Base-by-base conservation (phyloP, 2,888 invertebrate genomes). In the Gnatocerus cornutus region DNA sequence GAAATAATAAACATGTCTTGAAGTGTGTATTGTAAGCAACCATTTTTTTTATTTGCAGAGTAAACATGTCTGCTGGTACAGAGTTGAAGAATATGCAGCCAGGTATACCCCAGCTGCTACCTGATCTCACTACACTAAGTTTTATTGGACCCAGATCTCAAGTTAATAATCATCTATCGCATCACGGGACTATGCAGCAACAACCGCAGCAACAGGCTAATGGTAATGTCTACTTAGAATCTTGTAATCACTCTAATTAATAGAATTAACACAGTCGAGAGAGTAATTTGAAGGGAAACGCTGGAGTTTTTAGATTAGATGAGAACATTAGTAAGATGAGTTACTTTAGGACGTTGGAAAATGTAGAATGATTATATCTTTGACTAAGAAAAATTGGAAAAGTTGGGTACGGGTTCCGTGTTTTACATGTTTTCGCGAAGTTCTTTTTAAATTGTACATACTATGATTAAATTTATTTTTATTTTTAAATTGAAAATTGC, bases 41-140 rank as follows among this genome's bases (percentile, higher is more conserved):
- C 27, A 53, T 53, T 27, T 61, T 48, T 48, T 27, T 50, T 48
- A 9, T 50, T 61, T 50, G 7, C 61, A 63, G 63, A 39, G 12
- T 86, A 84, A 79, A 46, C 63, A 89, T 89, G 89, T 88, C 89
- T 74, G 86, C 89, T 78, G 89, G 89, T 83, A 86, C 88, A 76
- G 88, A 89, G 83, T 83, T 88, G 80, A 87, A 86, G 59, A 85
- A 83, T 76, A 82, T 84, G 78, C 85, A 87, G 83, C 85, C 86
- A 77, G 79, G 83, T 70, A 80, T 84, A 45, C 81, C 84, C 69
- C 84, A 84, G 74, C 79, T 85, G 52, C 77, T 85, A 61, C 84
- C 84, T 41, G 85, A 85, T 72, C 76, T 85, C 68, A 82, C 85
- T 6, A 81, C 84, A 27, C 79, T 85, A 43, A 84, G 83, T 74